phyloP scores from a whole-genome alignment of 2,113 vertebrate genomes.

The Sphyrna mokarran region DNA sequence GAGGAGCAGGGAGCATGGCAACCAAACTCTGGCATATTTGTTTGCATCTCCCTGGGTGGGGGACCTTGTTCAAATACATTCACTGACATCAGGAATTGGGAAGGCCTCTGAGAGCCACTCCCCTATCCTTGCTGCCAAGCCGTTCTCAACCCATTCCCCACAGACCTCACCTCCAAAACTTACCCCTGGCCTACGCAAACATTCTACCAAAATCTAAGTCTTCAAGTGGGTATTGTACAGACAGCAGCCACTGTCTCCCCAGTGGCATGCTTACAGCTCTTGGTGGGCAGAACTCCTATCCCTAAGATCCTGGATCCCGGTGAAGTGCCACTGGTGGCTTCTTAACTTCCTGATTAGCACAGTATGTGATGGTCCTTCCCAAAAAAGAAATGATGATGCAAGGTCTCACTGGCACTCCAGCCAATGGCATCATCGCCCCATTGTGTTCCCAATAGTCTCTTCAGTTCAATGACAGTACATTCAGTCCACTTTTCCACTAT shows the following conservation, averaged over 20 bases:
- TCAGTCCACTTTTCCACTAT: neutral
- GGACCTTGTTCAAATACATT: neutral
- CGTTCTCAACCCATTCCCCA: neutral
- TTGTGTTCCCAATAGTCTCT: neutral
- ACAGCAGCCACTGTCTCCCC: neutral
- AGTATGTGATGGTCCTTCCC: no score
- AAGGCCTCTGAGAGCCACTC: neutral
- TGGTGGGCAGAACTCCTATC: neutral
- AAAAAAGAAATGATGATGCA: no score
- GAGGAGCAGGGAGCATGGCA: no score
- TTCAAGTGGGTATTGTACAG: neutral
- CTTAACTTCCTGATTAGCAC: neutral
- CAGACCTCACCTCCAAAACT: neutral
- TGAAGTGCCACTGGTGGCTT: neutral
- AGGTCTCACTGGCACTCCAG: no score
- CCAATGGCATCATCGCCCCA: no score
- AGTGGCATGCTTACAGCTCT: neutral
- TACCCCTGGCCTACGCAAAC: neutral
- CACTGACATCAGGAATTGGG: neutral
- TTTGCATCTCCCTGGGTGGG: neutral
- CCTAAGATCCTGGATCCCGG: neutral
- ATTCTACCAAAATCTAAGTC: neutral
- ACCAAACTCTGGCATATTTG: neutral
- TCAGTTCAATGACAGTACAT: neutral
- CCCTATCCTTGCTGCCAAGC: neutral